Evolutionary conservation across 2,888 invertebrate genomes (phyloP), one percentile per base, ranked within the genome.

Genomic region (Miltochrista miniata): DNA sequence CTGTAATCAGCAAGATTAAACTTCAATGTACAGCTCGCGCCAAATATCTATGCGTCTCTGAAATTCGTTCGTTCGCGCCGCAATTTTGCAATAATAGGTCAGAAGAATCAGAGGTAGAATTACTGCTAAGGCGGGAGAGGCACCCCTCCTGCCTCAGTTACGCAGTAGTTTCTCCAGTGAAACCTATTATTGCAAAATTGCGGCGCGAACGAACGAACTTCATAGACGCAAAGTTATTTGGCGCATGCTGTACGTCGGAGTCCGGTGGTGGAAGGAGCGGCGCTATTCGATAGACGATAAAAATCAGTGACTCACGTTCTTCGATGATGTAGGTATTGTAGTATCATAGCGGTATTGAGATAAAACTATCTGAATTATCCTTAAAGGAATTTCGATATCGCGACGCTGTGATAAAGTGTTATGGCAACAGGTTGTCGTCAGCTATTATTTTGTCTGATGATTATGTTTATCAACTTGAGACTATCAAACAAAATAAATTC

Each of bases 251-350:
- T 59, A 64, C 54, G 51, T 49, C 54, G 40, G 48, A 55, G 56
- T 40, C 55, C 59, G 43, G 56, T 57, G 44, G 56, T 56, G 56
- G 73, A 79, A 78, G 87, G 86, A 72, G 85, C 79, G 87, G 79
- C 81, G 60, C 61, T 68, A 61, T 64, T 68, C 76, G 76, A 83
- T 80, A 79, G 73, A 54, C 70, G 63, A 73, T 74, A 76, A 76
- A 66, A 72, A 70, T 64, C 54, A 44, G 59, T 78, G 73, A 78
- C 64, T 75, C 79, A 78, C 62, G 45, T 61, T 63, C 61, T 68
- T 67, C 57, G 61, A 46, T 59, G 59, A 59, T 60, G 48, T 48
- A 47, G 31, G 31, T 31, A 31, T 59, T 57, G 54, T 51, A 61
- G 45, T 58, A 59, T 52, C 58, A 57, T 54, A 46, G 51, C 65